A percentile compares a stretch with the other conserved stretches of the same genome.
Conservation (phyloP, 2,888 invertebrate genomes). For the Drosophila infuscata region DNA sequence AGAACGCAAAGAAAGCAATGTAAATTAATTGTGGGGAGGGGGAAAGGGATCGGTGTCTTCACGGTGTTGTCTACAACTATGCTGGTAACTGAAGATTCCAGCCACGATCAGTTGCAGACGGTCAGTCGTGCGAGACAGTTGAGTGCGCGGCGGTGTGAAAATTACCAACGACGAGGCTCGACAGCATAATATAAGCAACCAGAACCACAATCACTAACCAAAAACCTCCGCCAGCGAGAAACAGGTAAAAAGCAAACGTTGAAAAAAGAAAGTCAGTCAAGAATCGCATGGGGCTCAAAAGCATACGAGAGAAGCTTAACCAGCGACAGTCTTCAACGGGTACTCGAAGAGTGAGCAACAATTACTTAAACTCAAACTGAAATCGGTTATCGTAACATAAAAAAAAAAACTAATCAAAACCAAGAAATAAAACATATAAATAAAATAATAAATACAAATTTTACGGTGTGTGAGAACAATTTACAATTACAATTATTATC, state of each 20-base stretch:
- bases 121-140: constrained; percentile 83
- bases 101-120: constrained; percentile 83
- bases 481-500: constrained; percentile 13
- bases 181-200: constrained; percentile 54
- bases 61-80: constrained; percentile 65
- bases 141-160: constrained; percentile 80
- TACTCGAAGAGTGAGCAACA: constrained; percentile 71
- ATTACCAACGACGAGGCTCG: constrained; percentile 64
- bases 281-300: constrained; percentile 76
- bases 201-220: constrained; percentile 56
- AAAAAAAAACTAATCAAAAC: constrained; percentile 15
- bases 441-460: constrained; percentile 2
- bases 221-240: constrained; percentile 69
- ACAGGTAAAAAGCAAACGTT: constrained; percentile 64
- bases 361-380: constrained; percentile 30
- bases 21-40: constrained; percentile 49
- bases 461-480: constrained; percentile 51
- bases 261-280: constrained; percentile 72
- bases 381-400: constrained; percentile 49
- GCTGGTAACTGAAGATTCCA: constrained; percentile 81
- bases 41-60: constrained; percentile 14
- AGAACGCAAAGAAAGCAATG: constrained; percentile 69
- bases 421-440: constrained; percentile 12
- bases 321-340: constrained; percentile 81
- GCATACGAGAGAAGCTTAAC: constrained; percentile 78